Base-by-base conservation (phyloP, 1,140 invertebrate species). In the Branchinecta lynchi region DNA sequence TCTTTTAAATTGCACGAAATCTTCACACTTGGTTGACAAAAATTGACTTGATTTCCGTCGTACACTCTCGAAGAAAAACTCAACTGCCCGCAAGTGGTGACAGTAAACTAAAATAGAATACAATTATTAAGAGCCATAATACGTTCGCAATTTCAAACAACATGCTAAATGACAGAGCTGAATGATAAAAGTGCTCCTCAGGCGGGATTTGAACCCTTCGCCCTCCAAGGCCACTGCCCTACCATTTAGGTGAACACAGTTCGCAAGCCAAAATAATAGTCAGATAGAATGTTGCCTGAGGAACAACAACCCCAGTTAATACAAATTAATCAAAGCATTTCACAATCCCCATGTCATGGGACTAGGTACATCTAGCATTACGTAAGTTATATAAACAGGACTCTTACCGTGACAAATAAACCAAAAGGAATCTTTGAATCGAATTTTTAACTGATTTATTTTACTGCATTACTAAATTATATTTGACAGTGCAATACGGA, bases 41-140 rank as follows among this genome's bases (percentile, higher is more conserved):
- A 60, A 60, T 60, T 60, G 12, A 60, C 51, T 60, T 2, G 51
- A 60, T 20, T 60, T 12, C 6, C 12, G 1, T 60, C 12, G 12
- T 12, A 60, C 51, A 15, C 12, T 15, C 51, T 60, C 51, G 12
- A 20, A 12, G 17, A 60, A 60, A 60, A 60, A 60, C 17, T 60
- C 51, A 15, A 60, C 51, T 60, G 51, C 12, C 17, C 51, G 51
- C 12, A 60, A 20, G 17, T 60, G 51, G 17, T 60, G 51, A 60
- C 51, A 60, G 17, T 60, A 60, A 60, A 60, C 51, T 60, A 60
- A 60, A 60, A 60, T 60, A 60, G 17, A 60, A 60, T 60, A 60
- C 12, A 6, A 60, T 60, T 60, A 60, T 3, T 15, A 60, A 60
- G 17, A 12, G 12, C 51, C 51, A 15, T 60, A 60, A 60, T 3